phyloP scores from a whole-genome alignment of 2,113 vertebrate genomes.

The Phodopus roborovskii region DNA sequence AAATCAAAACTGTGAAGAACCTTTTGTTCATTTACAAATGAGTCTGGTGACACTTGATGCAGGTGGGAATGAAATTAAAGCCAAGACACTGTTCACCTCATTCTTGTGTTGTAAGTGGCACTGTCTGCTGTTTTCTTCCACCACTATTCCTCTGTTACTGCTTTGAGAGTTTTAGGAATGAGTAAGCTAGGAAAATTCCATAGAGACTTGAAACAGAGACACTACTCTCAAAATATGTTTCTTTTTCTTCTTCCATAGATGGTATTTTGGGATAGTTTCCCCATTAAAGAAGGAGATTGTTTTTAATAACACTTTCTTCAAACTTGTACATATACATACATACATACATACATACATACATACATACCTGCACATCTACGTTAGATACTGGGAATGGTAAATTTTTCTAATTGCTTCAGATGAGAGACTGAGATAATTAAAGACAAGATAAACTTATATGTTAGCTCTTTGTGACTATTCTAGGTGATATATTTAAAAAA shows the following conservation, averaged over 20 bases:
- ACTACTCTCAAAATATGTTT: neutral
- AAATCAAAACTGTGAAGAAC: neutral
- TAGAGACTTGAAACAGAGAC: neutral
- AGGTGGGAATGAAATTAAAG: neutral
- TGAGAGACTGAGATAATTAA: neutral
- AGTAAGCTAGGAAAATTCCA: neutral
- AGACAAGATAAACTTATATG: constrained; percentile 14
- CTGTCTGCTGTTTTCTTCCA: constrained; percentile 63
- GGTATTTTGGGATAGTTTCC: neutral
- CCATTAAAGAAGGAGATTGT: neutral
- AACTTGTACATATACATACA: neutral
- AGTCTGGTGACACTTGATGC: neutral
- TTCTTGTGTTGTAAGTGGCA: constrained; percentile 38
- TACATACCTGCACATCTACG: rapidly evolving
- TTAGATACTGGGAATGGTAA: neutral
- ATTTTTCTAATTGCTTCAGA: constrained; percentile 10
- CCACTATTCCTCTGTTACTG: neutral
- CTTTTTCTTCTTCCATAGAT: neutral
- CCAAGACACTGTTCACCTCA: neutral
- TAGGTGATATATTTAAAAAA: neutral
- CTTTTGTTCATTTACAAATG: neutral
- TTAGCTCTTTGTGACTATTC: constrained; percentile 19
- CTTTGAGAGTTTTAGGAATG: neutral
- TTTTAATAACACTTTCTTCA: constrained; percentile 10
- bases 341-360: no score